These are phyloP conservation scores for Molossus molossus DNA, from an alignment of 2,797 vertebrate species.

Conservation along the genomic window DNA sequence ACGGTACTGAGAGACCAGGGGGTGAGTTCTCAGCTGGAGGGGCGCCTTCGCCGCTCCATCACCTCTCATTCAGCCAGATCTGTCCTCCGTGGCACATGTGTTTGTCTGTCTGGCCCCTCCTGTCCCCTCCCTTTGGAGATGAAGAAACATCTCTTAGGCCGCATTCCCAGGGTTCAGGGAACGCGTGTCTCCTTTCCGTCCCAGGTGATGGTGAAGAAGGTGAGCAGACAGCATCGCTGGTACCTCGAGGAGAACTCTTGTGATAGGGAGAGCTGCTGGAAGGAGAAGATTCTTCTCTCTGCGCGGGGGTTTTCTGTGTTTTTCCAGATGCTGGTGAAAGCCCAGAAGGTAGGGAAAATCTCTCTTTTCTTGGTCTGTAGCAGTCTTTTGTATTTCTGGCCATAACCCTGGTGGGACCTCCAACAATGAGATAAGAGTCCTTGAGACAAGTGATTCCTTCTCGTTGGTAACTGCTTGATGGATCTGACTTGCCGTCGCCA, in stretches of 20 bases:
- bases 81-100: background rate
- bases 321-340: conserved; percentile 88
- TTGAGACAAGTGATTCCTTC: background rate
- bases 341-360: conserved; percentile 87
- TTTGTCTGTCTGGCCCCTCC: rapidly evolving
- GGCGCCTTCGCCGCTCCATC: rapidly evolving
- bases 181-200: background rate
- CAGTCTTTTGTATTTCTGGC: background rate
- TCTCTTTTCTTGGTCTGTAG: background rate
- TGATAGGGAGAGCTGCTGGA: conserved; percentile 81
- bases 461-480: background rate
- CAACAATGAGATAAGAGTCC: background rate
- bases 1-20: conserved; percentile 81
- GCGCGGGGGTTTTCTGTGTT: conserved; percentile 89
- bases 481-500: background rate
- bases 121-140: background rate
- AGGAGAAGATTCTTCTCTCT: conserved; percentile 87
- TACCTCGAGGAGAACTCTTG: conserved; percentile 84
- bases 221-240: conserved; percentile 83
- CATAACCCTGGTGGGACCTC: too few species aligned
- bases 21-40: conserved; percentile 78
- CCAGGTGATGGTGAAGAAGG: conserved; percentile 90
- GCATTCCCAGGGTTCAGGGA: rapidly evolving
- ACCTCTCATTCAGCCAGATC: rapidly evolving
- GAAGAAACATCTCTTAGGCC: background rate